Base-by-base conservation (phyloP, 2,888 invertebrate species). In the Dendrolimus pini region DNA sequence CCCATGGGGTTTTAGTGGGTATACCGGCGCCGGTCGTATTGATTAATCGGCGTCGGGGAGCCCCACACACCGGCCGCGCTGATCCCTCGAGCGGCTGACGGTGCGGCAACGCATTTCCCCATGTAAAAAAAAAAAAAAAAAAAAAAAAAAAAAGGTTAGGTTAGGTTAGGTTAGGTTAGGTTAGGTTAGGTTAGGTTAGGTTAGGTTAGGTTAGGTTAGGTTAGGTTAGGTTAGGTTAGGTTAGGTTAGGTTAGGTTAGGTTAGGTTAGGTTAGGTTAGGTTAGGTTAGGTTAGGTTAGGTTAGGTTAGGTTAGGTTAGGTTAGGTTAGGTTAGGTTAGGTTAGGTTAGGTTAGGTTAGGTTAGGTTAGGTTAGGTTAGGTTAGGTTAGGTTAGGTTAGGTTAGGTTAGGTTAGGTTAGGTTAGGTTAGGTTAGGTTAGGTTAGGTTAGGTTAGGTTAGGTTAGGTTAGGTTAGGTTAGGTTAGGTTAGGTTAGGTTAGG, bases 141-240 rank as follows among this genome's bases (percentile, higher is more conserved):
- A n/a, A n/a, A n/a, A n/a, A n/a, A n/a, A n/a, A n/a, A n/a, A n/a
- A n/a, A n/a, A 42, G 42, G 42, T 60, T 60, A 59, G 60, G 60
- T 60, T 60, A 59, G 60, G 61, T 62, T 61, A 60, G 62, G 62
- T 64, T 60, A 61, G 63, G 61, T 63, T 60, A 61, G 54, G 58
- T 56, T 60, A 56, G 56, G 59, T 58, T 61, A 57, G 56, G 59
- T 57, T 59, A 55, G 59, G 63, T 60, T 63, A 60, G 62, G 64
- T 60, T 62, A 58, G 61, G 64, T 60, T 62, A 60, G 61, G 60
- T 60, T 60, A 58, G 60, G 58, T 60, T 60, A 60, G 63, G 63
- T 61, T 60, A 61, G 63, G 61, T 63, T 60, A 60, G 58, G 30
- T 18, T 18, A 54, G 30, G 30, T 18, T 18, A 54, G 30, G 30